Percentiles rank a stretch among this genome's conserved stretches.
Evolutionary conservation across 2,113 vertebrate genomes (phyloP).

Genomic region (Tautogolabrus adspersus): DNA sequence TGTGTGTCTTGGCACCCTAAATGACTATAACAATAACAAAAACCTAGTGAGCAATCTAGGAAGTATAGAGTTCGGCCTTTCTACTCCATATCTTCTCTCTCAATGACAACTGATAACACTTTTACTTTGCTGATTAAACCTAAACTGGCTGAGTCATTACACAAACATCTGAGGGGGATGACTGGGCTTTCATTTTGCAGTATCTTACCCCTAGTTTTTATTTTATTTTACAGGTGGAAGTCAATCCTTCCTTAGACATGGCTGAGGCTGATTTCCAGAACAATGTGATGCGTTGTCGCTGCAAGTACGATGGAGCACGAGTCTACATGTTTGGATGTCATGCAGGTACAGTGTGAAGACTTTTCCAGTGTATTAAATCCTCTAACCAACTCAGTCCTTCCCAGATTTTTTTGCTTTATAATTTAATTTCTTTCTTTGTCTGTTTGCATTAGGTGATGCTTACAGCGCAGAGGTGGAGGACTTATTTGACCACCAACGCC

Average conservation of each 20-base stretch:
- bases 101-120: too few species aligned
- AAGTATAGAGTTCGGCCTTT: too few species aligned
- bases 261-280: slow-evolving; percentile 97
- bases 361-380: background rate
- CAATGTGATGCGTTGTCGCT: slow-evolving; percentile 93
- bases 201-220: background rate
- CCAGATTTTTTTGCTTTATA: background rate
- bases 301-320: slow-evolving; percentile 92
- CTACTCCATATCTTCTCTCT: too few species aligned
- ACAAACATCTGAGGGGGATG: too few species aligned
- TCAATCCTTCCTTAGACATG: slow-evolving; percentile 95
- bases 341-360: slow-evolving; percentile 81
- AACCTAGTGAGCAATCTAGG: too few species aligned
- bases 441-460: slow-evolving; percentile 86
- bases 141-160: too few species aligned
- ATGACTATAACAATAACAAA: too few species aligned
- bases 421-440: background rate
- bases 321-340: slow-evolving; percentile 95
- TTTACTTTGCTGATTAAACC: too few species aligned
- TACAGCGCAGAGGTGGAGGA: slow-evolving; percentile 86
- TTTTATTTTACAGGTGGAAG: slow-evolving; percentile 86
- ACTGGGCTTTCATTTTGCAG: background rate
- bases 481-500: slow-evolving; percentile 88
- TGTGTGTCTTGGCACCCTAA: too few species aligned
- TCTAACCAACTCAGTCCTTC: rapidly evolving